Base-by-base conservation (phyloP, 2,888 invertebrate species). In the Ophion obscuratus region DNA sequence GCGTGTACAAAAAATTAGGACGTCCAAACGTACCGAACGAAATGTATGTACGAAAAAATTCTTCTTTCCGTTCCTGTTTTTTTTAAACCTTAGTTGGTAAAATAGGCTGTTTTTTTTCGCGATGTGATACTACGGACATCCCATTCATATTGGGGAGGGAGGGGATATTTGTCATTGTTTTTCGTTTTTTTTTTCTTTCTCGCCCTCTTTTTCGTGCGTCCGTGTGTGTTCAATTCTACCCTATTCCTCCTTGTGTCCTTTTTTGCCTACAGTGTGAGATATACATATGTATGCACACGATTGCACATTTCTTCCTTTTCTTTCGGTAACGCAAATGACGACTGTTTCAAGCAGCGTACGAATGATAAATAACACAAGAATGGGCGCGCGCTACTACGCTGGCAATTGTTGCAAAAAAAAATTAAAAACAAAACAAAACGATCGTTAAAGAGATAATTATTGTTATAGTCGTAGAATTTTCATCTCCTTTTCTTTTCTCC, bases 381-480 rank as follows among this genome's bases (percentile, higher is more conserved):
- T 31, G 10, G 47, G 36, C 84, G 77, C 87, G 91, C 90, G 89
- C 92, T 92, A 90, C 88, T 90, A 57, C 47, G 11, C 53, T 92
- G 93, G 91, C 91, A 90, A 92, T 92, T 92, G 90, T 92, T 92
- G 92, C 92, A 92, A 93, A 92, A 91, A 92, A 91, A 90, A 90
- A 90, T 24, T 24, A 92, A 92, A 93, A 93, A 92, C 92, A 92
- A 90, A 90, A 89, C 61, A 47, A 47, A 47, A 47, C 11, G 10
- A 89, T 89, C 87, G 67, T 20, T 81, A 83, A 81, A 80, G 81
- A 81, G 83, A 83, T 61, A 85, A 85, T 81, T 83, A 82, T 87
- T 84, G 75, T 83, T 71, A 74, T 71, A 67, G 67, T 79, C 59
- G 62, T 73, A 73, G 53, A 68, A 64, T 70, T 68, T 74, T 47